Evolutionary conservation across 2,888 invertebrate species (phyloP).

Genomic region (Mythimna lalbum): DNA sequence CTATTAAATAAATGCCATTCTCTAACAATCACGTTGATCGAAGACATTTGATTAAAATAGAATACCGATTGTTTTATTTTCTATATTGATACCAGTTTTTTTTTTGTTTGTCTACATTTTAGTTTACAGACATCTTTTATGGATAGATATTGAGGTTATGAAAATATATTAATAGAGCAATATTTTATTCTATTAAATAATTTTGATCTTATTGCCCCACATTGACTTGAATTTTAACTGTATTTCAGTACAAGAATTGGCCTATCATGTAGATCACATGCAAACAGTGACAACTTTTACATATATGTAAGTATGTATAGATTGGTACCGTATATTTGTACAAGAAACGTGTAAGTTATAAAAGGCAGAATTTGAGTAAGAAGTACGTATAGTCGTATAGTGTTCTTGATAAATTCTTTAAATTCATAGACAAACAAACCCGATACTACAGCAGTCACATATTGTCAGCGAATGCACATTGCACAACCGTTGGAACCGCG

Average conservation of each 20-base stretch:
- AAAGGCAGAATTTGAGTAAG: neutral
- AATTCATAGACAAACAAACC: conserved; percentile 53
- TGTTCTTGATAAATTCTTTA: neutral
- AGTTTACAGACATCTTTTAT: neutral
- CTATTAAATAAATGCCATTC: conserved; percentile 10
- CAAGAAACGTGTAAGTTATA: neutral
- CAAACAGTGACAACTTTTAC: no score
- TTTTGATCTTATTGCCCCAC: no score
- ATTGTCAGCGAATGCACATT: conserved; percentile 74
- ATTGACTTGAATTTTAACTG: no score
- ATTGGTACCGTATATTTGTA: neutral
- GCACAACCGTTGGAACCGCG: conserved; percentile 82
- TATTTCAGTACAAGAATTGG: no score
- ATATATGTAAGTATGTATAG: no score
- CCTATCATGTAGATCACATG: no score
- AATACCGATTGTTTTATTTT: conserved; percentile 3
- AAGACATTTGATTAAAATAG: conserved; percentile 23
- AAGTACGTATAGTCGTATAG: no score
- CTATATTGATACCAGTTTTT: neutral
- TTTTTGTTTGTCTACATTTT: neutral
- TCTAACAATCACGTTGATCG: neutral
- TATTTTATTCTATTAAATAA: no score
- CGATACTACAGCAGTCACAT: conserved; percentile 69
- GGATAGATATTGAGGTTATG: neutral
- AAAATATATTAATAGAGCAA: neutral